Evolutionary conservation across 1,140 invertebrate genomes (phyloP), one percentile per base, ranked within the genome.

Genomic region (Aphis gossypii): DNA sequence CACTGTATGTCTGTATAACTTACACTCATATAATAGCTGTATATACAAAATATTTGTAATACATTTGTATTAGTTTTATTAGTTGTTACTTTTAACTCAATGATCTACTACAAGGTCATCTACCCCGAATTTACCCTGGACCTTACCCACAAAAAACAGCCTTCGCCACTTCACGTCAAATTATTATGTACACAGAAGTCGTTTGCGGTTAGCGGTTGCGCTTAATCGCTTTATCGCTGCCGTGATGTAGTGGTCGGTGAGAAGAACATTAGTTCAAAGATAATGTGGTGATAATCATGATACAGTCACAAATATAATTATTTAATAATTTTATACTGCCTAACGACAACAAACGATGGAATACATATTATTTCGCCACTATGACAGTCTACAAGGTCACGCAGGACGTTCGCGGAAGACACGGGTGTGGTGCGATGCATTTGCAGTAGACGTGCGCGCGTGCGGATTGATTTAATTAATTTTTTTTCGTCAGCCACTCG

Each of bases 401-500:
- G 30, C 30, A 11, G 60, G 60, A 30, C 25, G 23, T 25, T 68
- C 30, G 60, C 30, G 60, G 60, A n/a, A 76, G 60, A 76, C 60
- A n/a, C 60, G 60, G 60, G 60, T 76, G 60, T 76, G 60, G 60
- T 76, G 60, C 60, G 4, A 76, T 76, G 30, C 60, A n/a, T 35
- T 76, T 76, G 30, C 60, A 76, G 60, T 14, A n/a, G 60, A 76
- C 60, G 60, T 76, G 60, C n/a, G 60, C 60, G 60, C 30, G 30
- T n/a, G 60, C 14, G 60, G 60, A 76, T 76, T 76, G 60, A 76
- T 76, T 76, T 76, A 76, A 76, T 76, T 76, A 76, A n/a, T 76
- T 76, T 76, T 76, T 76, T 76, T 76, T 76, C 30, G 60, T n/a
- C 60, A n/a, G 60, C 60, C 60, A 76, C 60, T 76, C 60, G 60